Percentiles rank a stretch among this genome's conserved stretches.
Evolutionary conservation across 2,113 vertebrate species (phyloP).

Genomic region (Cervus canadensis): DNA sequence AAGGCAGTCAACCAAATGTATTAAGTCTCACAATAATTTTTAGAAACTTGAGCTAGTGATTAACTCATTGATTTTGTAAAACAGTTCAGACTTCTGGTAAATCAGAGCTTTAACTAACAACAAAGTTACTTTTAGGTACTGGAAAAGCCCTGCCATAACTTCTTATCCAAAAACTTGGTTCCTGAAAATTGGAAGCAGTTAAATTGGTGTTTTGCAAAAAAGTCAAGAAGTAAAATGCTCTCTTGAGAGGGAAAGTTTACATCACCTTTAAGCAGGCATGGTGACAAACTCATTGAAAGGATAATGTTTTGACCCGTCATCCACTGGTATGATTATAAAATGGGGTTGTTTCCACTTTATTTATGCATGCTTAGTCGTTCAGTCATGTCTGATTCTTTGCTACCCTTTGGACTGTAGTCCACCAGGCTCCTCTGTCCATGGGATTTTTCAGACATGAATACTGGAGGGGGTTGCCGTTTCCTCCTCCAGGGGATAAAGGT

Average conservation of each 20-base stretch:
- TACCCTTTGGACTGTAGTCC: not conserved
- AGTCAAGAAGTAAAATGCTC: not conserved
- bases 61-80: not conserved
- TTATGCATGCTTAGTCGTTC: not conserved
- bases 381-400: not conserved
- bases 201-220: not conserved
- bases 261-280: not conserved
- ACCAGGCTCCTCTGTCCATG: not conserved
- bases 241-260: not conserved
- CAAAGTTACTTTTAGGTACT: constrained; percentile 6
- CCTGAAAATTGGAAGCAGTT: not conserved
- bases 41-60: not conserved
- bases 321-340: not conserved
- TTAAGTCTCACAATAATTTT: not conserved
- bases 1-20: not conserved
- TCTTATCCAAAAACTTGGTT: not conserved
- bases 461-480: not conserved
- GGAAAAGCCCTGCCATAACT: not conserved
- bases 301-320: not conserved
- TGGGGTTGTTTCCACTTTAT: not conserved
- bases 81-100: not conserved
- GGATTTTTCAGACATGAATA: not conserved
- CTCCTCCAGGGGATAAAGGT: not conserved
- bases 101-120: not conserved
- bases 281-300: not conserved